Base-by-base conservation (phyloP, 2,888 invertebrate species). In the Thera obeliscata region DNA sequence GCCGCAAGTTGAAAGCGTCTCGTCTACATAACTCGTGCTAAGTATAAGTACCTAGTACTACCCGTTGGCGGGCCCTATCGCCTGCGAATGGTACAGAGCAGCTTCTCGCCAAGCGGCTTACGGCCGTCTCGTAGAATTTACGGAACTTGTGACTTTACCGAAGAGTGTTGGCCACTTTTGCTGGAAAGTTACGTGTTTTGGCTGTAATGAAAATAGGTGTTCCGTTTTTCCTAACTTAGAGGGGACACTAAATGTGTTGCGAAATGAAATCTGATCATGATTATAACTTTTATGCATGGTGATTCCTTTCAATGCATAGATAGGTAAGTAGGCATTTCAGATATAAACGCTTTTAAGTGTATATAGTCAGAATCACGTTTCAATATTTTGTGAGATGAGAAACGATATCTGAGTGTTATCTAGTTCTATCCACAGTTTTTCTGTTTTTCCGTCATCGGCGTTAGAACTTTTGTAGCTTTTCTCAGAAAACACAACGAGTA, bases 141-240 rank as follows among this genome's bases (percentile, higher is more conserved):
- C 81, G 80, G 55, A 78, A 85, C 84, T 88, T 87, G 85, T 84
- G 87, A 88, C 85, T 88, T 88, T 88, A 11, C 11, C 38, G 87
- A 22, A 22, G 22, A 38, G 22, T 38, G 46, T 61, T 61, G 43
- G 33, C 54, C 60, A 33, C 60, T 60, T 60, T 52, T 41, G 50
- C 43, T 55, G 49, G 12, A 12, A 50, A 50, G 49, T 12, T 50
- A 50, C 49, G 12, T 55, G 55, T 36, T 55, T 35, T 35, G 35
- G 55, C 8, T 52, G 52, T 35, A 35, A 55, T 36, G n/a, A 55
- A 55, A 54, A 55, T 3, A 36, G 22, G 2, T 50, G 12, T 4
- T 43, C 38, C 0, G 22, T 50, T 12, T 49, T 3, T 50, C 50
- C 12, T 4, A 48, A 48, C 22, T 52, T 52, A 22, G 0, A 0